Base-by-base conservation (phyloP, 2,888 invertebrate genomes). In the Andrena fulva region DNA sequence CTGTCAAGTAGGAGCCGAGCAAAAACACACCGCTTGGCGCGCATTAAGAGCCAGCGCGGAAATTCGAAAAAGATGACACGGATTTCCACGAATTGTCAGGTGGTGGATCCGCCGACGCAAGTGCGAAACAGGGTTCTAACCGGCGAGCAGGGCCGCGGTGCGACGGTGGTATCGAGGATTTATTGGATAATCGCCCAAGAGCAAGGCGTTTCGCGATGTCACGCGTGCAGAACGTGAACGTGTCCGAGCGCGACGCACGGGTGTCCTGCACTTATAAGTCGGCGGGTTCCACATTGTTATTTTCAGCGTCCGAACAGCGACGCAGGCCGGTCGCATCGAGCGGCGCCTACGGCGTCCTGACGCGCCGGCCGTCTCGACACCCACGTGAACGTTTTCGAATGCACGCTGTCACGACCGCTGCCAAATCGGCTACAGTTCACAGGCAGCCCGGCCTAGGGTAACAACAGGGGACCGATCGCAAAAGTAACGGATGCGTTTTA, bases 321-420 rank as follows among this genome's bases (percentile, higher is more conserved):
- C 82, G 85, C 74, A 79, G 66, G 68, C 42, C 77, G 73, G 24
- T 75, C 77, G 75, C 77, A 63, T 67, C 52, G 71, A 63, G 27
- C 82, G 90, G 90, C 90, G 91, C 91, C 90, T 87, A 76, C 66
- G 71, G 68, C 67, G 71, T 73, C 59, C 76, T 86, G 88, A 88
- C 88, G 89, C 77, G 70, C 71, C 82, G 90, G 70, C 71, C 82
- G 90, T 91, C 91, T 88, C 88, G 89, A 82, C 89, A 82, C 88
- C 87, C 85, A 90, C 90, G 90, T 82, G 75, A 76, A 79, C 78
- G 77, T 86, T 86, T 87, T 81, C 82, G 56, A 63, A 59, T 54
- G 35, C 60, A 60, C 35, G 29, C 29, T 64, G 85, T 71, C 67
- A 62, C 56, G 79, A 66, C 6, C 73, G 63, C 54, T 84, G 89